Evolutionary conservation across 2,888 invertebrate species (phyloP).

Genomic region (Philaethria dido): DNA sequence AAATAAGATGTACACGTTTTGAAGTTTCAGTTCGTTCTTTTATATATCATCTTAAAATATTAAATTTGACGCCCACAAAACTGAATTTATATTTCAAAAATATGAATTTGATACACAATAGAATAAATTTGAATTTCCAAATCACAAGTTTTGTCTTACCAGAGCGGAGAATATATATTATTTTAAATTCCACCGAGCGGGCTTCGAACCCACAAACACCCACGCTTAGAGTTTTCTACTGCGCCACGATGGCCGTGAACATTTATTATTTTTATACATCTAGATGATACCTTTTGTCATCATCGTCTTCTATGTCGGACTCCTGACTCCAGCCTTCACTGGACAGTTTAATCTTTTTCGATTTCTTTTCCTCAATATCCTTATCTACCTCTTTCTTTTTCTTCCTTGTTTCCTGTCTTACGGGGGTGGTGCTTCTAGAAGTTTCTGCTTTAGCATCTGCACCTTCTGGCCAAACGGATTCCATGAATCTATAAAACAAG

Average conservation of each 20-base stretch:
- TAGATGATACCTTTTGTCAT: slow-evolving; percentile 59
- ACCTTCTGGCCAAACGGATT: slow-evolving; percentile 74
- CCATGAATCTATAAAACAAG: slow-evolving; percentile 65
- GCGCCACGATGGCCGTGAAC: too few species aligned
- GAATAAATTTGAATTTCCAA: too few species aligned
- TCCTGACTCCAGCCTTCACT: slow-evolving; percentile 78
- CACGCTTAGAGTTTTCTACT: too few species aligned
- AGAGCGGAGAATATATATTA: too few species aligned
- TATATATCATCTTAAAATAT: too few species aligned
- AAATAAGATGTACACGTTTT: not conserved
- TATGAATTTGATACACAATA: too few species aligned
- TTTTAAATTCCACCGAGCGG: too few species aligned
- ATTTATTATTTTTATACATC: not conserved
- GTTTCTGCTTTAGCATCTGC: slow-evolving; percentile 51
- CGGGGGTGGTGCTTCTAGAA: slow-evolving; percentile 53
- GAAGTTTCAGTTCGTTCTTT: not conserved
- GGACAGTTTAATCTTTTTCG: slow-evolving; percentile 64
- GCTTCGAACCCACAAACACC: too few species aligned
- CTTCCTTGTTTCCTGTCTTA: slow-evolving; percentile 46
- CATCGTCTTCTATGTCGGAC: slow-evolving; percentile 67
- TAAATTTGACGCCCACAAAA: too few species aligned
- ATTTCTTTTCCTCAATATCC: slow-evolving; percentile 52
- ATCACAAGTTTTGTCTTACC: too few species aligned
- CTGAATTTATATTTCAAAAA: too few species aligned
- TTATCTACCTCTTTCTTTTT: slow-evolving; percentile 48